Evolutionary conservation across 2,113 vertebrate species (phyloP), one percentile per base, ranked within the genome.

Genomic region (Epinephelus lanceolatus): DNA sequence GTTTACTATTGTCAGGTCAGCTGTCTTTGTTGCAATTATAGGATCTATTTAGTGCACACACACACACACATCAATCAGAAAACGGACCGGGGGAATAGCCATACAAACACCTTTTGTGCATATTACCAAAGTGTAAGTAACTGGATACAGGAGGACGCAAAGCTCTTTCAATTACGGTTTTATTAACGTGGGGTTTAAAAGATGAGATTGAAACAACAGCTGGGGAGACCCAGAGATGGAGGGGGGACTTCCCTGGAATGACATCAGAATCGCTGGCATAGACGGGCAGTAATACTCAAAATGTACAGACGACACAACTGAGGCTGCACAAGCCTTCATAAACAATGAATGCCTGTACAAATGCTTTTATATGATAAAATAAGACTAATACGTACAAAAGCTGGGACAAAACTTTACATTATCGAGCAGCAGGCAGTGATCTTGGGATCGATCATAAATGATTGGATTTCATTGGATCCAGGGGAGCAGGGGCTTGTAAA

Each of bases 111-210:
- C 66, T 83, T 89, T 88, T 84, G 80, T 65, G 53, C 81, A 73
- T 76, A 83, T 88, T 83, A 85, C 66, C 65, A 62, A 89, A 75
- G 90, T 91, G 91, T 85, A 76, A 88, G 93, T 95, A 95, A 95
- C 83, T 73, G 81, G 89, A 95, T 94, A 90, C 89, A 81, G 88
- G 82, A 89, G 73, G 78, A 85, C 33, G 78, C 86, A 89, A 91
- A 92, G 90, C 87, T 88, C 89, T 89, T 90, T 89, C 86, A 94
- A 93, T 94, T 92, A 91, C 75, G 56, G 85, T 92, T 94, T 91
- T 92, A 95, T 94, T 90, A 95, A 93, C 62, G 40, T 84, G 76
- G 88, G 81, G 69, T 92, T 94, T 92, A 86, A 90, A 90, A 89
- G 87, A 83, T 47, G 49, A 88, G 88, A 91, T 88, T 85, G 82